Base-by-base conservation (phyloP, 2,113 vertebrate genomes). In the Micronisus gabar region DNA sequence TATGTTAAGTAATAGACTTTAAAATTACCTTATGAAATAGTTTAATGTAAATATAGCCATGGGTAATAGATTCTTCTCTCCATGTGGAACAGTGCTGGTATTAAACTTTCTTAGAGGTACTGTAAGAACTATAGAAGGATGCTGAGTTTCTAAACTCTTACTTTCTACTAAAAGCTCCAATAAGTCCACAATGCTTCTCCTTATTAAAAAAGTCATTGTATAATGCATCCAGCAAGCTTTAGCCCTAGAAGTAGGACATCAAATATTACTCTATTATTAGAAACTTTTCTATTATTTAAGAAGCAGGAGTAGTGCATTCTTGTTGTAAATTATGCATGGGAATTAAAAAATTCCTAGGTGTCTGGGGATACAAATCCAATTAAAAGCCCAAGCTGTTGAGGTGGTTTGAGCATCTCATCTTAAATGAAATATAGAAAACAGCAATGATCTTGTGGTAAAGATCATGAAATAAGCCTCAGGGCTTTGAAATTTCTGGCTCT, bases 251-350 rank as follows among this genome's bases (percentile, higher is more conserved):
- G 38, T 48, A 81, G 56, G 56, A 72, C 81, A 84, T 79, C 23
- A 79, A 67, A 62, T 91, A 38, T 76, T 79, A 61, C 16, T 87
- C 47, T 79, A 87, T 81, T 91, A 65, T 79, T 93, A 81, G 93
- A 93, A 96, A n/a, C 26, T 52, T 84, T 25, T 86, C 71, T 93
- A 71, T 90, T 97, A 81, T 94, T 94, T 91, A 85, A 91, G 62
- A 90, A 88, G 67, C 25, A 88, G 17, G 19, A 81, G 11, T 61
- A 87, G 21, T 38, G 55, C 22, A 76, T 66, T 76, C 38, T 76
- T 86, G 63, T 19, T 84, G 47, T 74, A 67, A 95, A 84, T 78
- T 94, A 90, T 84, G 32, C 50, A 62, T 71, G 73, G 52, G 61
- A 90, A 62, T 92, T 75, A 38, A 81, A 83, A 84, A 59, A 71